Conservation (phyloP, 1,140 invertebrate species). For the Drosophila dunni region DNA sequence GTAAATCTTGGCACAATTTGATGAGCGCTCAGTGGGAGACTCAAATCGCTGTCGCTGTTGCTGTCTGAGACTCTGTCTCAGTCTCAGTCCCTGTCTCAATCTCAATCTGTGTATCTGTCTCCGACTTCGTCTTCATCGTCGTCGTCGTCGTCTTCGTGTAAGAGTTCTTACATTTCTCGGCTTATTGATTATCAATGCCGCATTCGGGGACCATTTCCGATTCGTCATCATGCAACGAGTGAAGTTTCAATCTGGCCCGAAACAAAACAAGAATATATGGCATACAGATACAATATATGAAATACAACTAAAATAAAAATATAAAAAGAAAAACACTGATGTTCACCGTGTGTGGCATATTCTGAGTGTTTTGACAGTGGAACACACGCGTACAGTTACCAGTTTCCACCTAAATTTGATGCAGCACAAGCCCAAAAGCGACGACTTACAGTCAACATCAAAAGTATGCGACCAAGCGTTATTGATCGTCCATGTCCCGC, state of each 20-base stretch:
- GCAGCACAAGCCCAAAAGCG: conserved; percentile 40
- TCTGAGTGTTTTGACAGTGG: conserved; percentile 58
- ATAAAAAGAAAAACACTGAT: conserved; percentile 29
- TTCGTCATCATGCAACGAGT: conserved; percentile 69
- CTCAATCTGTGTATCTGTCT: not conserved
- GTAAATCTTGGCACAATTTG: conserved; percentile 82
- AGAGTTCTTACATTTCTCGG: conserved; percentile 64
- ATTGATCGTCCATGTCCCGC: conserved; percentile 76
- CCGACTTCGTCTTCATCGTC: conserved; percentile 15
- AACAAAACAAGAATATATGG: conserved; percentile 7
- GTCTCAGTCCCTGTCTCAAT: conserved; percentile 7
- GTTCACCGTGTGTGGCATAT: conserved; percentile 50
- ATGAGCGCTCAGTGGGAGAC: conserved; percentile 78
- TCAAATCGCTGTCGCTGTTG: not conserved
- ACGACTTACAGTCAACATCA: conserved; percentile 35
- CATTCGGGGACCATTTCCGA: conserved; percentile 69
- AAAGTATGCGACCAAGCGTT: conserved; percentile 60
- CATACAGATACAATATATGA: too few relatives aligned
- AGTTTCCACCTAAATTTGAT: conserved; percentile 63
- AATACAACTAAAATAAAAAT: conserved; percentile 8
- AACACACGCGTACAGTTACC: conserved; percentile 20
- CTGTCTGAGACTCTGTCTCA: not conserved
- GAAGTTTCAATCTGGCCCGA: conserved; percentile 52
- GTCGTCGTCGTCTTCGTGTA: conserved; percentile 39
- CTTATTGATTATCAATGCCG: conserved; percentile 76